A percentile compares a stretch with the other conserved stretches of the same genome.
phyloP scores from a whole-genome alignment of 2,797 vertebrate genomes.

The Lutjanus campechanus region DNA sequence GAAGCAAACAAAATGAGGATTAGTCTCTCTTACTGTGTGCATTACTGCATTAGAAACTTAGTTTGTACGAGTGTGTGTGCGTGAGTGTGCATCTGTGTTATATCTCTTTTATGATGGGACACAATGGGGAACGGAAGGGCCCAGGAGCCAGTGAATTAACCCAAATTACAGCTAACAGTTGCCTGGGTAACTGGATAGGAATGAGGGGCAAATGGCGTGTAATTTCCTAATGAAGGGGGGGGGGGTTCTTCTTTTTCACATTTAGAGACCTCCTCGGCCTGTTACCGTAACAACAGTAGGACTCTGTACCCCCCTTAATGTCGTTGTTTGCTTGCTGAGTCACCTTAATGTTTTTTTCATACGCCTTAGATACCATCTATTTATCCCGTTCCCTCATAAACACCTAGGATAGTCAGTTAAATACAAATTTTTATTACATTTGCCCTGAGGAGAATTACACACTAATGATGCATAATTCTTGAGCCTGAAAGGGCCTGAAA shows the following conservation, averaged over 20 bases:
- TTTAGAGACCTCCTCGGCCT: slow-evolving; percentile 68
- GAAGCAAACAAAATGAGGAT: slow-evolving; percentile 59
- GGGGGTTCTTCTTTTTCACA: slow-evolving; percentile 46
- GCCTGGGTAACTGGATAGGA: slow-evolving; percentile 74
- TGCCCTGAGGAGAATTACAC: slow-evolving; percentile 3
- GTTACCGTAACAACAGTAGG: slow-evolving; percentile 68
- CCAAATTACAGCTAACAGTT: slow-evolving; percentile 77
- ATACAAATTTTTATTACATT: slow-evolving; percentile 22
- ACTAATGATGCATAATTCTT: background rate
- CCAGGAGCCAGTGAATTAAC: slow-evolving; percentile 77
- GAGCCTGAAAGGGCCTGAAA: background rate
- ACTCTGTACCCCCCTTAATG: slow-evolving; percentile 37
- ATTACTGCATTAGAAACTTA: slow-evolving; percentile 41
- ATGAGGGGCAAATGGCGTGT: slow-evolving; percentile 76
- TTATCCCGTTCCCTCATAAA: slow-evolving; percentile 33
- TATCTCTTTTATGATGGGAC: slow-evolving; percentile 78
- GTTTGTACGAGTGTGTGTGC: slow-evolving; percentile 26
- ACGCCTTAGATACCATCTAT: slow-evolving; percentile 24
- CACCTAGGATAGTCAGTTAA: slow-evolving; percentile 20
- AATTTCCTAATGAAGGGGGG: slow-evolving; percentile 76
- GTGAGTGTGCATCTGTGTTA: slow-evolving; percentile 66
- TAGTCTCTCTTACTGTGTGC: slow-evolving; percentile 43
- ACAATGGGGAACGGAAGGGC: slow-evolving; percentile 78
- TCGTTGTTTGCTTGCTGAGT: slow-evolving; percentile 63
- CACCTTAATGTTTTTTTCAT: slow-evolving; percentile 42